Percentiles rank a stretch among this genome's conserved stretches.
Evolutionary conservation across 1,140 invertebrate species (phyloP).

Genomic region (Mizuhopecten yessoensis): DNA sequence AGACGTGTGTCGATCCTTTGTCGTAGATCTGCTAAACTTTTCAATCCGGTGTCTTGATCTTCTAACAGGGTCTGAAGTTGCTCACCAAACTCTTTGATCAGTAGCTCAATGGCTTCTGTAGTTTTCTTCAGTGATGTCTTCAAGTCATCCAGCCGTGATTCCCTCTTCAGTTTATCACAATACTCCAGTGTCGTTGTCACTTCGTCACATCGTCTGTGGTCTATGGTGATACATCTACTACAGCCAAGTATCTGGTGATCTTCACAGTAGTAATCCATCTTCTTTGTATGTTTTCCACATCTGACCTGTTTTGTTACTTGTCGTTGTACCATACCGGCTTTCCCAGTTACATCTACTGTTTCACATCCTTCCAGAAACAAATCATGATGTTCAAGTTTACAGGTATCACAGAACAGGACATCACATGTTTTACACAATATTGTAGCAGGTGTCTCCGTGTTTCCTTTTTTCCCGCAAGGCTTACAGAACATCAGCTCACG

Average conservation of each 20-base stretch:
- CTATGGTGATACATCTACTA: slow-evolving; percentile 27
- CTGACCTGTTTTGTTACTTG: not conserved
- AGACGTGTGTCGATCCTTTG: not conserved
- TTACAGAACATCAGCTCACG: not conserved
- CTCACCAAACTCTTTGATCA: not conserved
- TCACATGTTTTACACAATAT: not conserved
- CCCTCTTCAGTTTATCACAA: not conserved
- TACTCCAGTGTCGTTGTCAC: not conserved
- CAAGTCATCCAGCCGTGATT: not conserved
- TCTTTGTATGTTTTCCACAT: not conserved
- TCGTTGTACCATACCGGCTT: not conserved
- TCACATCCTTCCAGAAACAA: not conserved
- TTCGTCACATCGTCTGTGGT: not conserved
- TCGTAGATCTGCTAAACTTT: not conserved
- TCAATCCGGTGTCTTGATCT: not conserved
- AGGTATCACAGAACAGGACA: not conserved
- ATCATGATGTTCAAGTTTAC: not conserved
- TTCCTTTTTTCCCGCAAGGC: not conserved
- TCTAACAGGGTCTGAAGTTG: not conserved
- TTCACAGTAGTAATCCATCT: not conserved
- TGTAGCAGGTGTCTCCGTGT: not conserved
- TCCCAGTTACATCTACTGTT: not conserved
- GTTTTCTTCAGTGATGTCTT: not conserved
- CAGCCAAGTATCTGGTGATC: not conserved
- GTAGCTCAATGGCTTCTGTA: not conserved